Evolutionary conservation across 2,113 vertebrate species (phyloP).

Genomic region (Phylloscopus trochilus): DNA sequence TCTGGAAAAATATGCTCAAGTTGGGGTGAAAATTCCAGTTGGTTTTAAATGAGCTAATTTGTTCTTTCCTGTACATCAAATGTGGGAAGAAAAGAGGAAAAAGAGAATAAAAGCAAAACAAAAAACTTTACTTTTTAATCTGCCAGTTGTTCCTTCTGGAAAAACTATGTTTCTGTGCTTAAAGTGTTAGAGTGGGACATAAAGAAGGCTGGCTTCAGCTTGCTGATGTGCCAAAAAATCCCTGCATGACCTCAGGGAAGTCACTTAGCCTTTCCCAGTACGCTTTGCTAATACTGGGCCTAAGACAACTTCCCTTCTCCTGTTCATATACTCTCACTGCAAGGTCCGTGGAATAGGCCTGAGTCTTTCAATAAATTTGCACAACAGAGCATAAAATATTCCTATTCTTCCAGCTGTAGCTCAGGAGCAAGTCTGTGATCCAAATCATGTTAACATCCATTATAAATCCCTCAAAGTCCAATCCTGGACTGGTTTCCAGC

Average conservation of each 20-base stretch:
- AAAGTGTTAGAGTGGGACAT: neutral
- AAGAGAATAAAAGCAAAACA: slow-evolving; percentile 22
- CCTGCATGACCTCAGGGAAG: neutral
- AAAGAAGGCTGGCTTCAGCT: neutral
- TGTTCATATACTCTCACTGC: neutral
- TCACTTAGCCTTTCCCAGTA: neutral
- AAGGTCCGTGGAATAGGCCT: neutral
- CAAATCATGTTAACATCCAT: neutral
- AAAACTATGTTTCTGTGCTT: neutral
- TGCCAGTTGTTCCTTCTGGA: slow-evolving; percentile 28
- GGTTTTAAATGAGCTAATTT: slow-evolving; percentile 63
- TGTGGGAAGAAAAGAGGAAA: slow-evolving; percentile 32
- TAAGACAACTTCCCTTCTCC: neutral
- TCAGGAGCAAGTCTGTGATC: neutral
- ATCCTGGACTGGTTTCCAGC: neutral
- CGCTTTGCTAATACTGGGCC: neutral
- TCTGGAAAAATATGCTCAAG: slow-evolving; percentile 52
- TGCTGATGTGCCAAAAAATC: slow-evolving; percentile 9
- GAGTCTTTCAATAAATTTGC: neutral
- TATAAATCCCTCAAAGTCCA: neutral
- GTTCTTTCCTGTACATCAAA: slow-evolving; percentile 62
- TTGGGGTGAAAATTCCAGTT: slow-evolving; percentile 61
- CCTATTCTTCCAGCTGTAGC: neutral
- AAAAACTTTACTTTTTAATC: slow-evolving; percentile 13
- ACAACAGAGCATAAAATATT: neutral